Percentiles rank a stretch among this genome's conserved stretches.
Evolutionary conservation across 2,797 vertebrate species (phyloP).

Genomic region (Peromyscus eremicus): DNA sequence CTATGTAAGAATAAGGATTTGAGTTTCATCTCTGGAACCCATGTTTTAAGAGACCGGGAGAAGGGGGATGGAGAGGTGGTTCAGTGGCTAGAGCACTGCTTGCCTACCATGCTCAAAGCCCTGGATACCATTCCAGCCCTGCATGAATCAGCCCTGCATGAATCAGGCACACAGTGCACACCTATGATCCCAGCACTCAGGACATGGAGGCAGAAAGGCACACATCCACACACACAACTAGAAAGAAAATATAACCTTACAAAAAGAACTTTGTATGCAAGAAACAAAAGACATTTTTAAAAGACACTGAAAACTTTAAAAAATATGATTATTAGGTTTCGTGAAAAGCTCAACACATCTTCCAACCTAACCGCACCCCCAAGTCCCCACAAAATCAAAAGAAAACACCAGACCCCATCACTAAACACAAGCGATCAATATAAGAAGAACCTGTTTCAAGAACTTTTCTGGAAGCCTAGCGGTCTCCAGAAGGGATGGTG

Average conservation of each 20-base stretch:
- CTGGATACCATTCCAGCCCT: background rate
- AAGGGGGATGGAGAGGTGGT: background rate
- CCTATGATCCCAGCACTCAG: background rate
- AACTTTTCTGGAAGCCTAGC: background rate
- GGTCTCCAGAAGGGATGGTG: background rate
- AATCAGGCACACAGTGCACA: background rate
- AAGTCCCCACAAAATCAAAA: conserved; percentile 16
- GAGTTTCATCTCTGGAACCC: background rate
- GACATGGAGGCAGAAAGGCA: background rate
- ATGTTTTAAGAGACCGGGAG: background rate
- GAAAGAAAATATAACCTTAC: background rate
- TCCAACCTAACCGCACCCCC: background rate
- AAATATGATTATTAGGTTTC: background rate
- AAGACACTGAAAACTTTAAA: background rate
- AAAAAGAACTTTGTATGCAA: background rate
- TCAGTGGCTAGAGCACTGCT: background rate
- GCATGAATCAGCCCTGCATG: background rate
- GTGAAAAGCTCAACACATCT: conserved; percentile 48
- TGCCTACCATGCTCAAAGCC: background rate
- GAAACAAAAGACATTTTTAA: background rate
- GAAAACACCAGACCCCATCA: background rate
- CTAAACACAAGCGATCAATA: background rate
- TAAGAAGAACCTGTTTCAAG: background rate
- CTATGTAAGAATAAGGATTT: background rate
- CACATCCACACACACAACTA: background rate